Evolutionary conservation across 2,113 vertebrate species (phyloP), one percentile per base, ranked within the genome.

Genomic region (Coptodon rendalli): DNA sequence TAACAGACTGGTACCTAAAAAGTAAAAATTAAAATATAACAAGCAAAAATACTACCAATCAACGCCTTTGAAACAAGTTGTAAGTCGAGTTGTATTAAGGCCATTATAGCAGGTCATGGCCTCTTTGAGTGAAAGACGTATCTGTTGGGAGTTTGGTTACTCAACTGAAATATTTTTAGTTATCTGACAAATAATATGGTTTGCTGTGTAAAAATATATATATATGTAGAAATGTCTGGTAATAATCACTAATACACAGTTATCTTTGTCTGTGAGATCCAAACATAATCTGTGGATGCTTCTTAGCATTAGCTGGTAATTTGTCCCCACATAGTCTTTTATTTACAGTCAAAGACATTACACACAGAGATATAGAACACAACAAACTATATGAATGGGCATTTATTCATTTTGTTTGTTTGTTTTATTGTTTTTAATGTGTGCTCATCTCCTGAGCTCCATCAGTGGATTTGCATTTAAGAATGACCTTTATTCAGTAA

Each of bases 231-330:
- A 63, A 19, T 63, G 9, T 63, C 31, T 19, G 31, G 17, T n/a
- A 38, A 36, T 12, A n/a, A 66, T n/a, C 31, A 66, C 17, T 66
- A n/a, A 36, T 66, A 66, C 0, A 1, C 61, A 8, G 0, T 36
- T 63, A 63, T 63, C 31, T 22, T 5, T 38, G 59, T 34, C 17
- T 36, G 19, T 68, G 63, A 22, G 63, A 40, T 14, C 4, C 19
- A 40, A 22, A 13, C 36, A 68, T 5, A 22, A 38, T 68, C 34
- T 38, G 19, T 38, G 34, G 63, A 68, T 68, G 63, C 34, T 22
- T 1, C 34, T 7, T 8, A 2, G 34, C n/a, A 71, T 14, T 71
- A 14, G 7, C 63, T 40, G 7, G 36, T 40, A 24, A 71, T 22
- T 14, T 40, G 11, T 40, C 5, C n/a, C 0, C 0, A 40, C 12